A percentile compares a stretch with the other conserved stretches of the same genome.
phyloP scores from a whole-genome alignment of 2,888 invertebrate genomes.

The Incurvaria masculella region DNA sequence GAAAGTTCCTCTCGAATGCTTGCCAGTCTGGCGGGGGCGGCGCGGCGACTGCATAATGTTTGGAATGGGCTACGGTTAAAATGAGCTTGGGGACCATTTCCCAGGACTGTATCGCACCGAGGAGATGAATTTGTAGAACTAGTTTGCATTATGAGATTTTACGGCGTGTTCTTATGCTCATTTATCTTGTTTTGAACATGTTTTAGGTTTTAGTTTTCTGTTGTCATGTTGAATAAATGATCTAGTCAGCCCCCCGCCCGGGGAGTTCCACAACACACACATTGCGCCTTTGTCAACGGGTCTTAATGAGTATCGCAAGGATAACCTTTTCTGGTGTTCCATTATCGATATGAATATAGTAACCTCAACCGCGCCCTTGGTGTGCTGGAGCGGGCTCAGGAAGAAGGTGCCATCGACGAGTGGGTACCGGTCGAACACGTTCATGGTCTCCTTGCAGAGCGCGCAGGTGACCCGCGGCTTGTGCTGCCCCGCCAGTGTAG shows the following conservation, averaged over 20 bases:
- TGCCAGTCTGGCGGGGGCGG: neutral
- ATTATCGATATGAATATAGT: slow-evolving; percentile 22
- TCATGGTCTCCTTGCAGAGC: slow-evolving; percentile 82
- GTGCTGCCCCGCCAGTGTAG: slow-evolving; percentile 89
- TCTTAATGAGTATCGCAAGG: neutral
- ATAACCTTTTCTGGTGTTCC: slow-evolving; percentile 4
- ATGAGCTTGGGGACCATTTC: too few species aligned
- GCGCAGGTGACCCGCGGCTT: slow-evolving; percentile 84
- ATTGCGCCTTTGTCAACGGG: too few species aligned
- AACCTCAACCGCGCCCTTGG: slow-evolving; percentile 84
- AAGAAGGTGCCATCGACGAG: slow-evolving; percentile 98
- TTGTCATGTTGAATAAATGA: too few species aligned
- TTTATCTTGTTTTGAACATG: too few species aligned
- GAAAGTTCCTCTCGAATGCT: slow-evolving; percentile 6
- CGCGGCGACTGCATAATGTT: neutral
- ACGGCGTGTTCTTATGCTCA: too few species aligned
- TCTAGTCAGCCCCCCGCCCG: too few species aligned
- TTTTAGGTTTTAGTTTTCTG: too few species aligned
- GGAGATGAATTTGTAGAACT: too few species aligned
- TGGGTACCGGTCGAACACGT: slow-evolving; percentile 96
- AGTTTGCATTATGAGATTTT: too few species aligned
- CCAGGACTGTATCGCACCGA: too few species aligned
- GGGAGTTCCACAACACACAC: too few species aligned
- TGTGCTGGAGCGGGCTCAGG: slow-evolving; percentile 90
- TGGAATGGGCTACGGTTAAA: neutral